Evolutionary conservation across 2,888 invertebrate species (phyloP).

Genomic region (Acanthosoma haemorrhoidale): DNA sequence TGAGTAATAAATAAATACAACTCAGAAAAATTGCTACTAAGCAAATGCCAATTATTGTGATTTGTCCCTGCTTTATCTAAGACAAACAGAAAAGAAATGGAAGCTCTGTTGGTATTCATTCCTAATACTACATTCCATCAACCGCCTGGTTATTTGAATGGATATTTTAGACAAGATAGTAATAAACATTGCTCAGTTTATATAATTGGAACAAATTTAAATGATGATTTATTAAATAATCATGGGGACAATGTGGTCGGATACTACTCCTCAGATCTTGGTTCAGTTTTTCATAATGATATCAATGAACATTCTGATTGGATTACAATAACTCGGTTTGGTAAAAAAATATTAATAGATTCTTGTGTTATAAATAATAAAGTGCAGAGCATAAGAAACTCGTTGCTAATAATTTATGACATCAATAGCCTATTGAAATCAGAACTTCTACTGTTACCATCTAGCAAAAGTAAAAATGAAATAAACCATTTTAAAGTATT

Average conservation of each 20-base stretch:
- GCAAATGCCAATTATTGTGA: too few relatives aligned
- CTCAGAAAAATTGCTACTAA: too few relatives aligned
- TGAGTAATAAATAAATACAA: too few relatives aligned
- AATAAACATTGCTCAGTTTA: not conserved
- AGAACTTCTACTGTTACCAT: slow-evolving; percentile 30
- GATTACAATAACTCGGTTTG: not conserved
- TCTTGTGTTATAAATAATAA: not conserved
- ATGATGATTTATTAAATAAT: not conserved
- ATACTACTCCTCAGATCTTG: not conserved
- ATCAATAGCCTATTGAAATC: slow-evolving; percentile 28
- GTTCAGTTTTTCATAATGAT: not conserved
- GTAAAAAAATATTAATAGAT: not conserved
- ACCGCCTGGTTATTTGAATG: not conserved
- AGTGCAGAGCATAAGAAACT: not conserved
- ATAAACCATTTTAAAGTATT: slow-evolving; percentile 33
- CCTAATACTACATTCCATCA: not conserved
- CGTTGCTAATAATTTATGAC: slow-evolving; percentile 32
- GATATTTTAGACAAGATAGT: not conserved
- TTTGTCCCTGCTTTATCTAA: too few relatives aligned
- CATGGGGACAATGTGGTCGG: not conserved
- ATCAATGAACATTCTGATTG: not conserved
- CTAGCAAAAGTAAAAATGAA: not conserved
- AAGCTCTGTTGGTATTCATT: slow-evolving; percentile 8
- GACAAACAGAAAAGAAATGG: slow-evolving; percentile 12
- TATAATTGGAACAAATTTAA: not conserved